phyloP scores from a whole-genome alignment of 2,797 vertebrate species.

The Pangasius larnaudii region DNA sequence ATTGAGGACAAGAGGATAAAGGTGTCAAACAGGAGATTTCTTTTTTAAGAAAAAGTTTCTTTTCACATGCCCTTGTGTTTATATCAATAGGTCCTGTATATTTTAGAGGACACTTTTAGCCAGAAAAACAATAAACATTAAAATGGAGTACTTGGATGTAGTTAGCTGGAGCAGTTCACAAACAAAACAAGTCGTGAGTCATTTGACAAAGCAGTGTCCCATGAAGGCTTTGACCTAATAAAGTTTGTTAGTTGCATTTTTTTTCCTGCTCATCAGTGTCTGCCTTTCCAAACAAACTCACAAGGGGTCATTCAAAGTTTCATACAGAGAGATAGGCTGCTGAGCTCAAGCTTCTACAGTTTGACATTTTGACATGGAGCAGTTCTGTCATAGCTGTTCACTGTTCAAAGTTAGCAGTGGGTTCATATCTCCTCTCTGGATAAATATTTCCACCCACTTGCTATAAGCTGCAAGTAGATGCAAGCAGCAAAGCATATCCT shows the following conservation, averaged over 20 bases:
- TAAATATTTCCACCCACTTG: conserved; percentile 64
- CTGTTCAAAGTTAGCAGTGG: conserved; percentile 12
- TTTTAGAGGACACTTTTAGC: conserved; percentile 21
- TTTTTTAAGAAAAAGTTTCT: not conserved
- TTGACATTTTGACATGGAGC: conserved; percentile 20
- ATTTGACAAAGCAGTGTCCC: not conserved
- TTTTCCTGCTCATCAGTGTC: conserved; percentile 16
- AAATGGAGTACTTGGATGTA: not conserved
- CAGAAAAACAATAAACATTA: conserved; percentile 8
- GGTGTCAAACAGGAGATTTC: not conserved
- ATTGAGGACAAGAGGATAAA: conserved; percentile 6
- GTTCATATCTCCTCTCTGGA: conserved; percentile 55
- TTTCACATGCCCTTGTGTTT: conserved; percentile 31
- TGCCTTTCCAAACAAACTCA: conserved; percentile 26
- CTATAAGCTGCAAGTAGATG: conserved; percentile 49
- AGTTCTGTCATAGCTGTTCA: conserved; percentile 11
- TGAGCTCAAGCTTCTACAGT: conserved; percentile 13
- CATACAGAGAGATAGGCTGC: conserved; percentile 30
- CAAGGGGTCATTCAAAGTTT: conserved; percentile 28
- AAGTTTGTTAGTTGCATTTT: conserved; percentile 8
- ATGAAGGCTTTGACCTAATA: conserved; percentile 18
- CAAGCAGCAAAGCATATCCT: not conserved
- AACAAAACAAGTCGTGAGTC: conserved; percentile 8
- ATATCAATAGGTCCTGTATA: conserved; percentile 34
- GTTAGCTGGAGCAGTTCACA: not conserved